Percentiles rank a stretch among this genome's conserved stretches.
phyloP scores from a whole-genome alignment of 2,888 invertebrate genomes.

The Hoplodrina ambigua region DNA sequence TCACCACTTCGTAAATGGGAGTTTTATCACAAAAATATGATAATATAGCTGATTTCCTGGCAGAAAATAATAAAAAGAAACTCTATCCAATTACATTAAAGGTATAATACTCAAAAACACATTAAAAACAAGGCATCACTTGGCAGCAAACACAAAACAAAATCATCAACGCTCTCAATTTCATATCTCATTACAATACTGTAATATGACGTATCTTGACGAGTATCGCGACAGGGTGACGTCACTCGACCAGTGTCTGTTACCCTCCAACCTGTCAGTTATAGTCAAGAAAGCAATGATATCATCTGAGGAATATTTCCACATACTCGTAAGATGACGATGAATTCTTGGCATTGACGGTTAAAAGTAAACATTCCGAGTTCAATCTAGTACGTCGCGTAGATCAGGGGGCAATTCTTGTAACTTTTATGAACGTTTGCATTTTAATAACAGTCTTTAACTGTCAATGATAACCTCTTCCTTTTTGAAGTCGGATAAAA shows the following conservation, averaged over 20 bases:
- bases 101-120: not conserved
- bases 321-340: constrained; percentile 12
- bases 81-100: not conserved
- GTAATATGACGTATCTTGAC: constrained; percentile 25
- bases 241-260: constrained; percentile 34
- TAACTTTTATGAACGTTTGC: too few relatives aligned
- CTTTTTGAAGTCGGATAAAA: too few relatives aligned
- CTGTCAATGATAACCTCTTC: too few relatives aligned
- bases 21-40: too few relatives aligned
- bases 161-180: constrained; percentile 46
- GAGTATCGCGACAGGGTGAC: constrained; percentile 31
- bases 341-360: constrained; percentile 46
- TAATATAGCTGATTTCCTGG: not conserved
- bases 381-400: constrained; percentile 1
- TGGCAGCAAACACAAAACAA: constrained; percentile 27
- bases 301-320: constrained; percentile 43
- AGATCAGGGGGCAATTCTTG: not conserved
- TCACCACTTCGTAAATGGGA: too few relatives aligned
- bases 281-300: constrained; percentile 31
- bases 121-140: constrained; percentile 12
- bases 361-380: constrained; percentile 27
- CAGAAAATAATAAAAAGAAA: not conserved
- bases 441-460: too few relatives aligned
- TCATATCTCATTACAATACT: constrained; percentile 33
- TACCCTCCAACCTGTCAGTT: constrained; percentile 38